These are phyloP conservation scores for Callorhinus ursinus DNA, from an alignment of 2,113 vertebrate species.

Conservation along the genomic window DNA sequence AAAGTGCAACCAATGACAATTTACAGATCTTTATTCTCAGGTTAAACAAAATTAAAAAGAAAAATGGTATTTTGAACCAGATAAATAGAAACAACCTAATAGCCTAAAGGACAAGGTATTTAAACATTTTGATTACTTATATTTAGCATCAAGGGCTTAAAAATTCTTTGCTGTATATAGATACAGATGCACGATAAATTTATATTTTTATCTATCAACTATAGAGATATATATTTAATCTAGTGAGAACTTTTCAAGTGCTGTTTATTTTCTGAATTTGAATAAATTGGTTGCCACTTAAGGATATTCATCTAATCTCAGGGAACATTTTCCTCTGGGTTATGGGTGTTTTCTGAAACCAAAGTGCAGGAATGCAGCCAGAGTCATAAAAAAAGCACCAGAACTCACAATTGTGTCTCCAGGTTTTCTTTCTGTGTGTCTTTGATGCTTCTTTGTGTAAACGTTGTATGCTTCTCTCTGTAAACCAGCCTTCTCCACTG, in stretches of 20 bases:
- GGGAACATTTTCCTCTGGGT: neutral
- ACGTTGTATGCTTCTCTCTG: rapidly evolving
- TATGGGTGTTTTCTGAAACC: neutral
- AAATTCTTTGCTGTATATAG: neutral
- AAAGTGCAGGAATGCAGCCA: neutral
- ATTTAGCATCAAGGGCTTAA: neutral
- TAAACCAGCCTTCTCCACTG: neutral
- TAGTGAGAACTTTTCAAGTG: neutral
- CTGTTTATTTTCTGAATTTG: neutral
- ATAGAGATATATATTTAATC: neutral
- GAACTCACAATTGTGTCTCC: neutral
- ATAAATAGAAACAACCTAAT: neutral
- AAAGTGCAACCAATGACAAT: neutral
- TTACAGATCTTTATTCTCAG: neutral
- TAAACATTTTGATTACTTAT: neutral
- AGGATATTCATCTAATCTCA: neutral
- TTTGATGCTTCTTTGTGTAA: too few species aligned
- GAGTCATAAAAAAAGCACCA: neutral
- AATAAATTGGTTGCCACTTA: neutral
- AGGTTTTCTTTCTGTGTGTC: rapidly evolving
- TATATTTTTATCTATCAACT: neutral
- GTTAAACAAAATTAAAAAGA: neutral
- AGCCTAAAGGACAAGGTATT: neutral
- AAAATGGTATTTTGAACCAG: neutral
- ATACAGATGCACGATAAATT: neutral